Evolutionary conservation across 2,113 vertebrate genomes (phyloP), one percentile per base, ranked within the genome.

Genomic region (Nibea coibor): DNA sequence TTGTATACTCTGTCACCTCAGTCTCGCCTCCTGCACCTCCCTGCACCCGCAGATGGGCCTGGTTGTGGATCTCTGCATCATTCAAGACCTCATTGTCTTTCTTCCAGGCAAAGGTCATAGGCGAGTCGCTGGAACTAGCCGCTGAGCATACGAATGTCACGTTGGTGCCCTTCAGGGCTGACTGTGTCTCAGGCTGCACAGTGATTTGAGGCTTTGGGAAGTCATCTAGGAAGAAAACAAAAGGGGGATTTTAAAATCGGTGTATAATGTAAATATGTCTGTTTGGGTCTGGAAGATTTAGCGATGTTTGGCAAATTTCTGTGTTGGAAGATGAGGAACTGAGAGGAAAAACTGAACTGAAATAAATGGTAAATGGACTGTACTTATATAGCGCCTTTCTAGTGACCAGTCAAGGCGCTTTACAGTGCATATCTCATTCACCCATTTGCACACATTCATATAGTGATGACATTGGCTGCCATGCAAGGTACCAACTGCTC

Each of bases 201-300:
- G 97, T 99, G 92, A 99, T 99, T 92, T 99, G 97, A 43, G 97
- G 98, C 90, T 98, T 99, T 75, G 97, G 98, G 92, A 99, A 97
- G 94, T 99, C 98, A 88, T 98, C 98, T 99, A 85, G 1, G 43
- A 10, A 10, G 20, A 68, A 39, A 54, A 75, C 3, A 51, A 80
- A 64, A 78, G 39, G 0, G 7, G n/a, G 7, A 31, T 26, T 73
- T 50, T 57, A 2, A 48, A 45, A 61, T 5, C 20, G 5, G 10
- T 7, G 10, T 16, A 16, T 45, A 50, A 51, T 16, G 11, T 45
- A 50, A 51, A 26, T 39, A 0, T 24, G 10, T 26, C 0, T 16
- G 7, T 56, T 26, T 4, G 8, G 20, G 17, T 74, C 35, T 47
- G 31, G 47, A 53, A 53, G 19, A 54, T 42, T 64, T 19, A 24